Evolutionary conservation across 1,140 invertebrate genomes (phyloP), one percentile per base, ranked within the genome.

Genomic region (Trichoplusia ni): DNA sequence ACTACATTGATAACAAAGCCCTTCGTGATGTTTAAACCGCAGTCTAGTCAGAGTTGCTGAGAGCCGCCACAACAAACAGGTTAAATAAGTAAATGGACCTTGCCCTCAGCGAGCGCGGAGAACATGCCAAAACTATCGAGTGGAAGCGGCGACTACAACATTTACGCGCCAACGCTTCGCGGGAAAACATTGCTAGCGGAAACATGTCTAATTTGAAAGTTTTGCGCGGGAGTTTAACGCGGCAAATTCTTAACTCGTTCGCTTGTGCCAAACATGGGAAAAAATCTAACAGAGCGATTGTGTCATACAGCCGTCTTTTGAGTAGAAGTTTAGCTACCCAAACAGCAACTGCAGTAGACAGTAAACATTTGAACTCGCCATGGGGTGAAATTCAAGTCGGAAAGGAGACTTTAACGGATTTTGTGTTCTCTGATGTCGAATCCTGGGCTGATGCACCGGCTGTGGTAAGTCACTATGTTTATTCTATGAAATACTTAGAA

Each of bases 401-500:
- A 0, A 90, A 91, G 13, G 77, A 91, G 70, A 89, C 90, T 42
- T 71, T 93, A 13, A 90, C 91, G 16, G 89, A 93, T 21, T 89
- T 85, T 77, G 77, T 93, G 23, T 93, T 92, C 79, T 83, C 84
- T 59, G 86, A 92, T 59, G 59, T 89, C 18, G 89, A 92, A 38
- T 67, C 86, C 56, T 92, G 89, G 86, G 75, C 80, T 2, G 91
- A 93, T 61, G 82, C 90, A 60, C 91, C 92, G 4, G 90, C 91
- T 54, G 89, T 92, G 67, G 93, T 93, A 85, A 93, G 92, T 92
- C 11, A 31, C 8, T 11, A 29, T 13, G 29, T 56, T 21, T 47
- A 21, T n/a, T 29, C 2, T 47, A 31, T 25, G n/a, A n/a, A n/a
- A n/a, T 40, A n/a, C 11, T 33, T 33, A 33, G 4, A n/a, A 33